Evolutionary conservation across 2,113 vertebrate species (phyloP).

Genomic region (Fregata magnificens): DNA sequence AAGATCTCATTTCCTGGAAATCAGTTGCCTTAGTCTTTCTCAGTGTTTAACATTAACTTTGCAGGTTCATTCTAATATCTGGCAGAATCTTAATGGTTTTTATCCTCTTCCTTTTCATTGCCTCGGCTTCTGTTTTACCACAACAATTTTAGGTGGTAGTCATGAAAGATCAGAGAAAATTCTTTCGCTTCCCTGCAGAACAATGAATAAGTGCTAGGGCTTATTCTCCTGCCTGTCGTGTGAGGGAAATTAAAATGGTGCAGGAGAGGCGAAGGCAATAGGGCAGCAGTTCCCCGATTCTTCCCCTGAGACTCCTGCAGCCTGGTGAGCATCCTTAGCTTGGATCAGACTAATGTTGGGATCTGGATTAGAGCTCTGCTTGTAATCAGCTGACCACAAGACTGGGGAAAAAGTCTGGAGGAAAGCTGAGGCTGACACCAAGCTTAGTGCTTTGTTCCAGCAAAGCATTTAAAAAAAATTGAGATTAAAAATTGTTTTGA

Average conservation of each 20-base stretch:
- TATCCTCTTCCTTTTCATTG: not conserved
- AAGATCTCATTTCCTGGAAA: not conserved
- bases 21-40: not conserved
- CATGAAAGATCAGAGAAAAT: not conserved
- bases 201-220: not conserved
- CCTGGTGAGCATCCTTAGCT: not conserved
- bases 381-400: not conserved
- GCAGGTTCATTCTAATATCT: not conserved
- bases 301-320: not conserved
- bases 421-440: not conserved
- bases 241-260: not conserved
- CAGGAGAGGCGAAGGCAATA: not conserved
- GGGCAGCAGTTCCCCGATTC: not conserved
- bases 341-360: not conserved
- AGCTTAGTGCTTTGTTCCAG: not conserved
- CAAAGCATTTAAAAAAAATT: not conserved
- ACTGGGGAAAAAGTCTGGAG: not conserved
- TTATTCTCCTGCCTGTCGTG: not conserved
- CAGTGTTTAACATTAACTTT: not conserved
- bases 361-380: not conserved
- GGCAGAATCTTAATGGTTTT: not conserved
- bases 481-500: not conserved
- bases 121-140: not conserved
- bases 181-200: not conserved
- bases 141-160: not conserved